Evolutionary conservation across 37 sponge, comb jelly and placozoan genomes (phyloP), one percentile per base, ranked within the genome.

Genomic region (Ianthella basta): DNA sequence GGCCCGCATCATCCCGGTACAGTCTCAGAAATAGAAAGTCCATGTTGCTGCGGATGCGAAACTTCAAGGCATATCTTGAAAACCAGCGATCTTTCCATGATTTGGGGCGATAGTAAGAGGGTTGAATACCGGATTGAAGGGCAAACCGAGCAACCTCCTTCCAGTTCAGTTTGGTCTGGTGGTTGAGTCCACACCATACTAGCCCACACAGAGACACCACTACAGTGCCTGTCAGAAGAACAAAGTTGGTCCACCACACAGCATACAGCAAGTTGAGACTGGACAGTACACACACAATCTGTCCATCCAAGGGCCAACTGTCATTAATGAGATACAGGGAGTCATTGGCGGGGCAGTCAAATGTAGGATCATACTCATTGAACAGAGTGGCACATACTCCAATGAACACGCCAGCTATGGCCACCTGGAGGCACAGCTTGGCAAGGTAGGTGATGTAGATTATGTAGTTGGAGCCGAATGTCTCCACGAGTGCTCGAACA

Each of bases 261-360:
- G 80, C 39, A 1, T 59, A 65, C 15, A 92, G 56, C n/a, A 92
- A 81, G 15, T 80, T 59, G 56, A 92, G 56, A 21, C 89, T 83
- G 27, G 92, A 86, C 24, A 82, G 38, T 4, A 70, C 23, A 39
- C 79, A 59, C 16, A 37, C 21, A 0, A 86, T 86, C 21, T 77
- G 59, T 15, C 21, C 15, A 24, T 36, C 34, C 15, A 78, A 13
- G 54, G 72, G 87, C 87, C 82, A 87, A 56, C 0, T 70, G 69
- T 1, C 53, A 53, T 16, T 16, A 8, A 37, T 44, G 29, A 79
- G 61, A 57, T 59, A 34, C 15, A 23, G 29, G n/a, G 50, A 66
- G 24, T 38, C 55, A 20, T 84, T 38, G 54, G 63, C 59, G 4
- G 92, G 92, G 82, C 92, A 91, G 30, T n/a, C 41, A 79, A 88